Evolutionary conservation across 2,113 vertebrate genomes (phyloP).

Genomic region (Conger conger): DNA sequence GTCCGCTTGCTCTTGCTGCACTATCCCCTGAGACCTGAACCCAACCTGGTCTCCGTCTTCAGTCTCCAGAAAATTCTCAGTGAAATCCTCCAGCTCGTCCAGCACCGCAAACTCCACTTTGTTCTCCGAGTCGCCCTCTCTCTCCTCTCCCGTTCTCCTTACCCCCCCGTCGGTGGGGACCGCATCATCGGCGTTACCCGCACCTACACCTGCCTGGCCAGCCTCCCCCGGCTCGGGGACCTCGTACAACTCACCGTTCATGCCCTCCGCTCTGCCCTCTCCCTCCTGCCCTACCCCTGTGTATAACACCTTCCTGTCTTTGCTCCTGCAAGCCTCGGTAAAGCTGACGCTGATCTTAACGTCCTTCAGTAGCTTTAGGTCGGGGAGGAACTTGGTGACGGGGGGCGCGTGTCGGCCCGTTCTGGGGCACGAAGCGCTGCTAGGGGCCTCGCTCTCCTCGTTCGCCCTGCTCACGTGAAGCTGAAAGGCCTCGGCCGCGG

Average conservation of each 20-base stretch:
- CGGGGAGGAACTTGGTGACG: slow-evolving; percentile 88
- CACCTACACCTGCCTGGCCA: slow-evolving; percentile 63
- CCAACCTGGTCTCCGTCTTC: slow-evolving; percentile 83
- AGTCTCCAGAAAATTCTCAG: slow-evolving; percentile 92
- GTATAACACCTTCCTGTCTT: slow-evolving; percentile 95
- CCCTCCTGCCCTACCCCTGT: slow-evolving; percentile 82
- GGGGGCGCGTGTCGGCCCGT: slow-evolving; percentile 93
- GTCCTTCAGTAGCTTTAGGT: slow-evolving; percentile 94
- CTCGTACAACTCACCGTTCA: slow-evolving; percentile 87
- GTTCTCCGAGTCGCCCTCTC: slow-evolving; percentile 87
- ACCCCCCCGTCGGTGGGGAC: slow-evolving; percentile 27
- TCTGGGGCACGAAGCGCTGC: slow-evolving; percentile 83
- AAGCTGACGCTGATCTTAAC: slow-evolving; percentile 97
- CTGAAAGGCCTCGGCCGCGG: slow-evolving; percentile 72
- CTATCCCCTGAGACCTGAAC: slow-evolving; percentile 89
- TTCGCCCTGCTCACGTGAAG: slow-evolving; percentile 86
- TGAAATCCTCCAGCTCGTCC: slow-evolving; percentile 95
- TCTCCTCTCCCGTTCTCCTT: slow-evolving; percentile 78
- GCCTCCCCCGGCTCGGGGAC: slow-evolving; percentile 65
- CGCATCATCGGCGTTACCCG: slow-evolving; percentile 63
- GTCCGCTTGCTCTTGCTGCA: slow-evolving; percentile 88
- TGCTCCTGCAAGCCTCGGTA: slow-evolving; percentile 89
- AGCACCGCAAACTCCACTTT: slow-evolving; percentile 97
- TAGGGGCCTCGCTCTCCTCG: slow-evolving; percentile 71
- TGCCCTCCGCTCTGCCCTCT: slow-evolving; percentile 64